Evolutionary conservation across 1,140 invertebrate genomes (phyloP).

Genomic region (Musca domestica): DNA sequence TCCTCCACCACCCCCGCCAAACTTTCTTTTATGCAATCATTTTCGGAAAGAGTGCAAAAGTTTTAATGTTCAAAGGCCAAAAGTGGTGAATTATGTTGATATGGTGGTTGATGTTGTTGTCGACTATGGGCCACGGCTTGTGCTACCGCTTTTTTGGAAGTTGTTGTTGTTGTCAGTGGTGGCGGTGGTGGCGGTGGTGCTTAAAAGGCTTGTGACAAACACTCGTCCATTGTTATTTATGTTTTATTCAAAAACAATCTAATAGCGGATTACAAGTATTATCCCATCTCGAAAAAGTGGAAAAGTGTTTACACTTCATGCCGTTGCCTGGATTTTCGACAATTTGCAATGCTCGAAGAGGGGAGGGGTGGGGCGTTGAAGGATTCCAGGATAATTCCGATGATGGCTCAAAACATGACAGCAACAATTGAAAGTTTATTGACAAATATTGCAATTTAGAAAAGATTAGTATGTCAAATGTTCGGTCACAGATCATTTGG

Average conservation of each 20-base stretch:
- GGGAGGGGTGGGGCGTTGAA: too few species aligned
- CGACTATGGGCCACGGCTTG: neutral
- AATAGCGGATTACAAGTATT: slow-evolving; percentile 55
- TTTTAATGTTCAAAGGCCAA: neutral
- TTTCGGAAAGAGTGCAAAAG: neutral
- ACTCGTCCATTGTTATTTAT: neutral
- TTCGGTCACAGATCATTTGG: too few species aligned
- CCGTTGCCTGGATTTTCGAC: neutral
- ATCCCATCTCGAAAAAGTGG: slow-evolving; percentile 30
- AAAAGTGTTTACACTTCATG: neutral
- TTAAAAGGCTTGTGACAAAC: slow-evolving; percentile 12
- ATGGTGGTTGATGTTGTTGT: neutral
- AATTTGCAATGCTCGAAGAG: too few species aligned
- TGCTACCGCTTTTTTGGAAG: too few species aligned
- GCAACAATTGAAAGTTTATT: too few species aligned
- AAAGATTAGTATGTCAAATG: too few species aligned
- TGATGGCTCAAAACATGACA: too few species aligned
- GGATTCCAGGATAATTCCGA: too few species aligned
- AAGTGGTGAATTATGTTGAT: neutral
- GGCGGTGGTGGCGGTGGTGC: neutral
- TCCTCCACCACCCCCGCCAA: too few species aligned
- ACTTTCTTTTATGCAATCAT: neutral
- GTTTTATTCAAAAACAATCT: slow-evolving; percentile 31
- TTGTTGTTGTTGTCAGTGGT: neutral
- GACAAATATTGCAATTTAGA: too few species aligned